Evolutionary conservation across 2,888 invertebrate species (phyloP).

Genomic region (Pogonocherus hispidulus): DNA sequence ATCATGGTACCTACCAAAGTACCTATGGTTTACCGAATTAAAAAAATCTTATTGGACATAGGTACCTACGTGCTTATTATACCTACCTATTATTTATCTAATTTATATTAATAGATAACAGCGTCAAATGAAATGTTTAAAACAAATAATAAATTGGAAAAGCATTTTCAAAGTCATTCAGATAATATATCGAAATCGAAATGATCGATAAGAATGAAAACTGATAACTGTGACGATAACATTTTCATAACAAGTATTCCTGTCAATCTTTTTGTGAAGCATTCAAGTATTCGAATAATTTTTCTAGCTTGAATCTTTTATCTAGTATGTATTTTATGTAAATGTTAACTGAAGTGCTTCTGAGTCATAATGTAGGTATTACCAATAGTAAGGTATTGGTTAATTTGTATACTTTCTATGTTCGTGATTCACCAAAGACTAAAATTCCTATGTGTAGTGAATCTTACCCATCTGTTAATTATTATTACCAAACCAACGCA

Average conservation of each 20-base stretch:
- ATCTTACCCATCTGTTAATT: neutral
- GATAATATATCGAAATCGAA: too few relatives aligned
- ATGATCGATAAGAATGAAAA: neutral
- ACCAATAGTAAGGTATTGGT: neutral
- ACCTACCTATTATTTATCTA: too few relatives aligned
- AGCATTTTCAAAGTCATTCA: too few relatives aligned
- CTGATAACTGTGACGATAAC: neutral
- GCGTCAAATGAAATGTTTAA: too few relatives aligned
- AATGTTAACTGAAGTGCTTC: too few relatives aligned
- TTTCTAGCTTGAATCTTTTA: neutral
- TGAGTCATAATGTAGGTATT: neutral
- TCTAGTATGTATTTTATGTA: neutral
- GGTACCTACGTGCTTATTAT: too few relatives aligned
- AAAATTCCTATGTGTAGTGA: neutral
- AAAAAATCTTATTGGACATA: too few relatives aligned
- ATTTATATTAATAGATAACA: too few relatives aligned
- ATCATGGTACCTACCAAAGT: too few relatives aligned
- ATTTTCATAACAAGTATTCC: too few relatives aligned
- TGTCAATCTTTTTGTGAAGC: neutral
- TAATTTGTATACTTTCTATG: neutral
- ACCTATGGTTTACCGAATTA: too few relatives aligned
- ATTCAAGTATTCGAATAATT: too few relatives aligned
- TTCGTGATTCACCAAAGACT: neutral
- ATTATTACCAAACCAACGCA: neutral
- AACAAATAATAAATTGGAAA: neutral